phyloP scores from a whole-genome alignment of 2,797 vertebrate genomes.

The Falco berigora region DNA sequence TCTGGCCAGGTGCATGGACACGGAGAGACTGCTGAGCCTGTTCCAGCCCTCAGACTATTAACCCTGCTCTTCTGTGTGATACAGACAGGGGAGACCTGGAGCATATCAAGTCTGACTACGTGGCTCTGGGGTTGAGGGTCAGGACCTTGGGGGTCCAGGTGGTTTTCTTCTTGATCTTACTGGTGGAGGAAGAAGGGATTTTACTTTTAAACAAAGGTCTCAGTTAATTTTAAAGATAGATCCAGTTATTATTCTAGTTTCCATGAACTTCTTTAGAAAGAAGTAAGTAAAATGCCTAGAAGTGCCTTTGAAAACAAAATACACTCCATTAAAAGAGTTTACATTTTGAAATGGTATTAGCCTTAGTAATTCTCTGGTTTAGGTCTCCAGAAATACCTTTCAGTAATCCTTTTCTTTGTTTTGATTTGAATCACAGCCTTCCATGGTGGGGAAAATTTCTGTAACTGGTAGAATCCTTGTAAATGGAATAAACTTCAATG shows the following conservation, averaged over 20 bases:
- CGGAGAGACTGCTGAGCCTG: not conserved
- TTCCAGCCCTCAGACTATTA: not conserved
- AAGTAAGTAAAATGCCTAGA: not conserved
- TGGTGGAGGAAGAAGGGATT: not conserved
- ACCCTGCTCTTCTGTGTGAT: not conserved
- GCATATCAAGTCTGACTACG: accelerated
- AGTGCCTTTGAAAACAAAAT: not conserved
- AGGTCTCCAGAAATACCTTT: not conserved
- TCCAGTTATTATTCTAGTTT: not conserved
- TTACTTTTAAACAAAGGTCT: not conserved
- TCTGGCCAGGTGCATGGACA: accelerated
- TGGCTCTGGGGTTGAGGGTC: not conserved
- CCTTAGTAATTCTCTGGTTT: not conserved
- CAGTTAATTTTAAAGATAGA: not conserved
- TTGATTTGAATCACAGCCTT: not conserved
- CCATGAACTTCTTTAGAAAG: not conserved
- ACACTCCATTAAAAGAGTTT: not conserved
- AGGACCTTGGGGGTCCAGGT: not conserved
- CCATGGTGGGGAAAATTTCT: not conserved
- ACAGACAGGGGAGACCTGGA: not conserved
- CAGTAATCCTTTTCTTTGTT: not conserved
- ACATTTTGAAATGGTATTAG: not conserved
- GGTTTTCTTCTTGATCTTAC: not conserved
- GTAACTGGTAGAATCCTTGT: not conserved
- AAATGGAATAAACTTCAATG: not conserved